Evolutionary conservation across 2,888 invertebrate species (phyloP).

Genomic region (Agriotes lineatus): DNA sequence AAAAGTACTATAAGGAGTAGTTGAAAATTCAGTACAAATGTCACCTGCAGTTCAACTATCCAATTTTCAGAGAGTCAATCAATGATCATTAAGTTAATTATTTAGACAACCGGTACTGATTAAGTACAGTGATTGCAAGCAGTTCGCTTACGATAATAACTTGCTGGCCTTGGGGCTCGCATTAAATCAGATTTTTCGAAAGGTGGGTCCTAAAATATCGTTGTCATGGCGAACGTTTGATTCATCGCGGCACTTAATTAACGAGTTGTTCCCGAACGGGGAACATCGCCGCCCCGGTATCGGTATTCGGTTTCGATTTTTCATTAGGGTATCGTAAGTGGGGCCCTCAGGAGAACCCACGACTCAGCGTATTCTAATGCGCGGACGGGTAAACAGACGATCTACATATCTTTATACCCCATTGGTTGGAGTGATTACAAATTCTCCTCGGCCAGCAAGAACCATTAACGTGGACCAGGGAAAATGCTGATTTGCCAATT

Average conservation of each 20-base stretch:
- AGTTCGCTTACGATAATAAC: no score
- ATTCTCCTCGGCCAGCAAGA: slow-evolving; percentile 35
- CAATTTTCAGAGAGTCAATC: no score
- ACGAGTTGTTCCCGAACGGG: slow-evolving; percentile 49
- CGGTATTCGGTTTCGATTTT: slow-evolving; percentile 51
- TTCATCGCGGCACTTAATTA: slow-evolving; percentile 52
- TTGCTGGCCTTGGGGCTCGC: no score
- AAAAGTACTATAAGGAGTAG: no score
- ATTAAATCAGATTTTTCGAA: no score
- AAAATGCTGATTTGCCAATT: slow-evolving; percentile 33
- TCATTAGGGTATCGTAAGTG: slow-evolving; percentile 50
- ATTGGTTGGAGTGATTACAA: slow-evolving; percentile 40
- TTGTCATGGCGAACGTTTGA: slow-evolving; percentile 43
- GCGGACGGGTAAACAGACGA: slow-evolving; percentile 44
- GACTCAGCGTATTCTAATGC: slow-evolving; percentile 49
- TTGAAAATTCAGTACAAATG: no score
- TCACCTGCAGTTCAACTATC: no score
- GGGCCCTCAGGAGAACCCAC: slow-evolving; percentile 38
- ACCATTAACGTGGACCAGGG: slow-evolving; percentile 32
- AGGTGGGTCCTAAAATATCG: slow-evolving; percentile 34
- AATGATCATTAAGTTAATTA: no score
- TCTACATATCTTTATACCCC: slow-evolving; percentile 47
- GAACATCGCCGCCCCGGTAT: slow-evolving; percentile 45
- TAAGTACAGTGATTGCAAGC: no score
- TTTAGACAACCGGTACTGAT: no score